Conservation (phyloP, 2,113 vertebrate species). For the Alexandromys fortis region DNA sequence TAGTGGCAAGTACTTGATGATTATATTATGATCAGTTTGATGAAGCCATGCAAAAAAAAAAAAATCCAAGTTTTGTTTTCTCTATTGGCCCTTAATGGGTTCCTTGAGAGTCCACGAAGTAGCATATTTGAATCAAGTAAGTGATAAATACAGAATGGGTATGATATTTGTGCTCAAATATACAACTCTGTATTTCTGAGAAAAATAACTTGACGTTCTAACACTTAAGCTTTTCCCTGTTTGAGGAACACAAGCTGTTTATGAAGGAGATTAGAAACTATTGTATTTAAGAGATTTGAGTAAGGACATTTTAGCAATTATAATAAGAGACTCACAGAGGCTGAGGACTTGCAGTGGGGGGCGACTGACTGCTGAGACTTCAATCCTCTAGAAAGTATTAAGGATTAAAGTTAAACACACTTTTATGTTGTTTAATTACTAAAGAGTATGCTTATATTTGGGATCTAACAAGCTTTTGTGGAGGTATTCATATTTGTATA, state of each 20-base stretch:
- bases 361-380: neutral
- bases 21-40: conserved; percentile 30
- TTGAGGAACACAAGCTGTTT: neutral
- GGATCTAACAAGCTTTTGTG: neutral
- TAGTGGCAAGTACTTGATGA: conserved; percentile 6
- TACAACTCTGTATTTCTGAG: neutral
- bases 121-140: neutral
- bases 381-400: neutral
- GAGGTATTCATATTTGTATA: neutral
- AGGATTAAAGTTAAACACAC: conserved; percentile 16
- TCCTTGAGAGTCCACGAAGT: neutral
- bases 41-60: neutral
- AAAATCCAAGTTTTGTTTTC: conserved; percentile 30
- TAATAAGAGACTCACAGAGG: neutral
- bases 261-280: neutral
- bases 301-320: neutral
- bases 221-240: neutral
- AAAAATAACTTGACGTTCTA: neutral
- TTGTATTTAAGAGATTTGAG: neutral
- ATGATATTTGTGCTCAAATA: neutral
- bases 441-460: neutral
- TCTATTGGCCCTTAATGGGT: neutral
- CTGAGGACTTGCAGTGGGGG: neutral
- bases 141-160: neutral
- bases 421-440: neutral